Evolutionary conservation across 1,140 invertebrate species (phyloP).

Genomic region (Stegodyphus dumicola): DNA sequence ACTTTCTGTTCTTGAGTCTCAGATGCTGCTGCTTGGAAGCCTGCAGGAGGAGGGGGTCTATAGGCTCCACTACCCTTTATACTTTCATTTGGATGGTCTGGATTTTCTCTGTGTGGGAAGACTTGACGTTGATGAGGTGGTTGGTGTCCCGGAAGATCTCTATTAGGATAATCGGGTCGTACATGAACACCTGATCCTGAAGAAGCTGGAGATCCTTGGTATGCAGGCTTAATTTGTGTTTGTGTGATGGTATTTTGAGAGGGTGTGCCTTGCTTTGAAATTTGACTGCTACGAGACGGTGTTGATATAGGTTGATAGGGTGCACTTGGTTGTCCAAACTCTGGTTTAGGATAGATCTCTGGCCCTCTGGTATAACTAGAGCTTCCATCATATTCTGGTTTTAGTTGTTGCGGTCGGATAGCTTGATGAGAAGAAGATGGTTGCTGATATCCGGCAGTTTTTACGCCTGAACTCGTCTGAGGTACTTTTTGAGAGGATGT

Average conservation of each 20-base stretch:
- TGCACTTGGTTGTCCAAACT: conserved; percentile 36
- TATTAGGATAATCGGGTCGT: conserved; percentile 18
- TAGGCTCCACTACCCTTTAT: conserved; percentile 49
- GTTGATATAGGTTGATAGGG: conserved; percentile 40
- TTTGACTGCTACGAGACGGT: conserved; percentile 32
- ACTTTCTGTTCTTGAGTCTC: conserved; percentile 25
- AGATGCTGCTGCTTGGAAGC: conserved; percentile 48
- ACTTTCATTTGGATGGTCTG: conserved; percentile 57
- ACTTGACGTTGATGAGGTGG: conserved; percentile 46
- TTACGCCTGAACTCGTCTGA: background rate
- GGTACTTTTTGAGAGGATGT: background rate
- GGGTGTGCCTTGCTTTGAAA: conserved; percentile 15
- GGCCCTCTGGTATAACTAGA: conserved; percentile 47
- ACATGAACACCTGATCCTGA: conserved; percentile 23
- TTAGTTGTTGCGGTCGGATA: background rate
- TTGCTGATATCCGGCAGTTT: background rate
- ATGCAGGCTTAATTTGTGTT: conserved; percentile 7
- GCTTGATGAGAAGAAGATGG: conserved; percentile 14
- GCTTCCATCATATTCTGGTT: conserved; percentile 35
- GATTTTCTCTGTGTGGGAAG: conserved; percentile 53
- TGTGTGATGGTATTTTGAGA: conserved; percentile 45
- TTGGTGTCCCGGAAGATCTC: conserved; percentile 44
- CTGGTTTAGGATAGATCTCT: conserved; percentile 48
- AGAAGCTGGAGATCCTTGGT: conserved; percentile 10
- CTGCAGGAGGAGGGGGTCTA: conserved; percentile 50